A percentile compares a stretch with the other conserved stretches of the same genome.
These are phyloP conservation scores for Herpetotheres cachinnans DNA, from an alignment of 2,113 vertebrate species.

Conservation along the genomic window DNA sequence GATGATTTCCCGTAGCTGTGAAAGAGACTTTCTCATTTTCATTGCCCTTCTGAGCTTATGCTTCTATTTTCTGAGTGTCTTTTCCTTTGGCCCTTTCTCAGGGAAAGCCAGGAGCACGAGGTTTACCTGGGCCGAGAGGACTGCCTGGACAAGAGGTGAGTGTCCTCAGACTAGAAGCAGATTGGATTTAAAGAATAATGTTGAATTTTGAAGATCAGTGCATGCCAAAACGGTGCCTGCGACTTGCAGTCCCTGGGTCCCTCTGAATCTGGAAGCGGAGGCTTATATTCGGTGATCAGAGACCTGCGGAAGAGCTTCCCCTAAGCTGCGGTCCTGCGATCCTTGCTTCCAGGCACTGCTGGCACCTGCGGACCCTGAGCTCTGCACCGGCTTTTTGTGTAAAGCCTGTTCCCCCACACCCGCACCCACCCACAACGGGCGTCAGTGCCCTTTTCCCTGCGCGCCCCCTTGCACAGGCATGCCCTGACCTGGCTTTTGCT, in stretches of 20 bases:
- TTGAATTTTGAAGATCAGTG: background rate
- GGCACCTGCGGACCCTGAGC: background rate
- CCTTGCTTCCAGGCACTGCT: background rate
- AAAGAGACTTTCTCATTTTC: conserved; percentile 47
- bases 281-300: background rate
- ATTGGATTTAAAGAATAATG: background rate
- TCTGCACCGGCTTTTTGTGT: background rate
- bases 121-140: conserved; percentile 92
- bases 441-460: background rate
- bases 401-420: background rate
- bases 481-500: background rate
- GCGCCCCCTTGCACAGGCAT: background rate
- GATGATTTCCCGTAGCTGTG: conserved; percentile 53
- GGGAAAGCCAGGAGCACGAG: conserved; percentile 90
- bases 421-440: background rate
- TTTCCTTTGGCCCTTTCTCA: conserved; percentile 64
- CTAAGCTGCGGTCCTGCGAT: background rate
- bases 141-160: conserved; percentile 89
- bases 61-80: conserved; percentile 49
- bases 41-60: conserved; percentile 27
- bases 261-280: background rate
- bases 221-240: background rate
- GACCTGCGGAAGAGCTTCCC: background rate
- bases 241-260: background rate
- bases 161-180: background rate